Conservation (phyloP, 2,797 vertebrate species). For the Etheostoma perlongum region DNA sequence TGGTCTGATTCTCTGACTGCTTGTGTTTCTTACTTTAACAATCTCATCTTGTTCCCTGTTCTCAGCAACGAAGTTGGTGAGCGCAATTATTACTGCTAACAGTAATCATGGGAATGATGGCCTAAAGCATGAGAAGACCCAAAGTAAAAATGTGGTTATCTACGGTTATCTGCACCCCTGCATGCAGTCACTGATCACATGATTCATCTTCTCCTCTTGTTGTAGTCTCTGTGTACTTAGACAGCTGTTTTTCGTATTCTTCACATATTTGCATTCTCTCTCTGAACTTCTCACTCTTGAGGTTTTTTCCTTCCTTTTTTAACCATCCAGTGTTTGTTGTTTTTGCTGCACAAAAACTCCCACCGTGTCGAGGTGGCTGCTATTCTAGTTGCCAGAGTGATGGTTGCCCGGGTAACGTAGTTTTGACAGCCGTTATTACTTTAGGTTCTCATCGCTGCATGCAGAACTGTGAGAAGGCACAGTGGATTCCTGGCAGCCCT, state of each 20-base stretch:
- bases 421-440: conserved; percentile 84
- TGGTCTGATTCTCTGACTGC: not conserved
- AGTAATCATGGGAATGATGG: not conserved
- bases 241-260: conserved; percentile 15
- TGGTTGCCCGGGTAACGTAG: conserved; percentile 87
- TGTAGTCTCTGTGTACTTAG: not conserved
- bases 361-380: conserved; percentile 40
- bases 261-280: conserved; percentile 42
- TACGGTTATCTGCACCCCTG: not conserved
- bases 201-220: too few relatives aligned
- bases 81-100: not conserved
- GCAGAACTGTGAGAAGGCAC: conserved; percentile 64
- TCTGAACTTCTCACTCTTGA: conserved; percentile 41
- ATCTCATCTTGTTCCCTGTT: not conserved
- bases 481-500: conserved; percentile 43
- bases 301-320: not conserved
- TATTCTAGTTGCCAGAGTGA: conserved; percentile 69
- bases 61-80: not conserved
- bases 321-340: conserved; percentile 30
- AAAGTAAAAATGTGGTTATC: too few relatives aligned
- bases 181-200: not conserved
- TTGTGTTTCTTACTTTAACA: not conserved
- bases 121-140: not conserved
- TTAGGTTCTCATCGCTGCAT: conserved; percentile 59
- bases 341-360: conserved; percentile 34